phyloP scores from a whole-genome alignment of 2,888 invertebrate species.

The Drosophila niveifrons region DNA sequence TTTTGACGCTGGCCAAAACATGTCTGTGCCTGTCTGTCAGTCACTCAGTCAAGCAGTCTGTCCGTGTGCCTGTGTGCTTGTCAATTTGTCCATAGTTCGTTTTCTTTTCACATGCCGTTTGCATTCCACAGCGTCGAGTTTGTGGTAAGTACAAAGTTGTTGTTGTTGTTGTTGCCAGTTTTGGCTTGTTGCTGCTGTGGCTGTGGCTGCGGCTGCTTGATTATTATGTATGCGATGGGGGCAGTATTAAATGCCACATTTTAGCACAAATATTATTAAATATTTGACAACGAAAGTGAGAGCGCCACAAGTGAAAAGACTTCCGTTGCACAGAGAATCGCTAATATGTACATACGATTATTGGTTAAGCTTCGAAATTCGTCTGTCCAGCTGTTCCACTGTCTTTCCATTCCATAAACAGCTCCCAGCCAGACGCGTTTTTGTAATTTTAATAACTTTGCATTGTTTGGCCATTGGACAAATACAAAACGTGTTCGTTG shows the following conservation, averaged over 20 bases:
- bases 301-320: slow-evolving; percentile 68
- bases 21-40: slow-evolving; percentile 52
- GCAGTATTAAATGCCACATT: slow-evolving; percentile 64
- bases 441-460: slow-evolving; percentile 69
- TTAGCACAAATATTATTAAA: slow-evolving; percentile 77
- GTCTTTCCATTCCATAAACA: slow-evolving; percentile 3
- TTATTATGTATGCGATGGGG: slow-evolving; percentile 66
- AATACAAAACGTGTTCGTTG: slow-evolving; percentile 67
- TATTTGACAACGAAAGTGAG: slow-evolving; percentile 79
- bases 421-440: slow-evolving; percentile 43
- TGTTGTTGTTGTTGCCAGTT: slow-evolving; percentile 22
- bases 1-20: slow-evolving; percentile 45
- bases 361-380: slow-evolving; percentile 44
- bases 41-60: slow-evolving; percentile 20
- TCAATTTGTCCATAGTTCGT: slow-evolving; percentile 65
- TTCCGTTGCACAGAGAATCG: slow-evolving; percentile 67
- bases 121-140: slow-evolving; percentile 71
- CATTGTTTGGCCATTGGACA: slow-evolving; percentile 57
- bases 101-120: slow-evolving; percentile 71
- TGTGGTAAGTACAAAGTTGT: slow-evolving; percentile 28
- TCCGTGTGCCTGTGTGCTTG: slow-evolving; percentile 26
- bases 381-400: not conserved
- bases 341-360: slow-evolving; percentile 80
- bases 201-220: slow-evolving; percentile 29
- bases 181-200: slow-evolving; percentile 28